Base-by-base conservation (phyloP, 2,113 vertebrate genomes). In the Talpa occidentalis region DNA sequence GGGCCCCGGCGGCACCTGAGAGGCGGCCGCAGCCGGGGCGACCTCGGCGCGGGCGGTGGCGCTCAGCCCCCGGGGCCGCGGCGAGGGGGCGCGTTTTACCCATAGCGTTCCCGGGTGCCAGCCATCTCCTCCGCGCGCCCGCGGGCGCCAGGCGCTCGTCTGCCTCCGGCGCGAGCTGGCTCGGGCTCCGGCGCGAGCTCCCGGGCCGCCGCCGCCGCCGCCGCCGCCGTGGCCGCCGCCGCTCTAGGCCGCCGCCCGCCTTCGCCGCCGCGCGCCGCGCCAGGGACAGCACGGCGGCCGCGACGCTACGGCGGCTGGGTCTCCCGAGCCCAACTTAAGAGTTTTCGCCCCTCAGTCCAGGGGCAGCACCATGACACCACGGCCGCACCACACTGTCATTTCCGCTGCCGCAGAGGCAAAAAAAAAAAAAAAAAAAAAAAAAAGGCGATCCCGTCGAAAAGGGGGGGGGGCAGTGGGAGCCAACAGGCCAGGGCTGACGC, bases 321-420 rank as follows among this genome's bases (percentile, higher is more conserved):
- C 93, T 94, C 90, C 79, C 0, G 37, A 90, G 90, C 92, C 86
- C 86, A 96, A 96, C 83, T 96, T 96, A 87, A 90, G 90, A 96
- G 90, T 95, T 96, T 96, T 96, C 70, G 21, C 70, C 84, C 88
- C 80, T 93, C 70, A 35, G 80, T 89, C 92, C 95, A 93, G 83
- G 54, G 84, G 90, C 88, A 96, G 94, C 96, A 95, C 96, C 96
- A 95, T 94, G 95, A 97, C 96, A 96, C 95, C 88, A 90, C 94
- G 66, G 76, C 92, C 80, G 92, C 96, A 95, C 90, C 96, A 95
- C 96, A 97, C 87, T 96, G 97, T 97, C 97, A 96, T 96, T 97
- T 97, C 96, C 97, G 96, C 96, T 90, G 95, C 95, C 74, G 96
- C 96, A 95, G 83, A 89, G 89, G 24, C 10, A 35, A 56, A 56